phyloP scores from a whole-genome alignment of 2,797 vertebrate genomes.

The Psittacula echo region DNA sequence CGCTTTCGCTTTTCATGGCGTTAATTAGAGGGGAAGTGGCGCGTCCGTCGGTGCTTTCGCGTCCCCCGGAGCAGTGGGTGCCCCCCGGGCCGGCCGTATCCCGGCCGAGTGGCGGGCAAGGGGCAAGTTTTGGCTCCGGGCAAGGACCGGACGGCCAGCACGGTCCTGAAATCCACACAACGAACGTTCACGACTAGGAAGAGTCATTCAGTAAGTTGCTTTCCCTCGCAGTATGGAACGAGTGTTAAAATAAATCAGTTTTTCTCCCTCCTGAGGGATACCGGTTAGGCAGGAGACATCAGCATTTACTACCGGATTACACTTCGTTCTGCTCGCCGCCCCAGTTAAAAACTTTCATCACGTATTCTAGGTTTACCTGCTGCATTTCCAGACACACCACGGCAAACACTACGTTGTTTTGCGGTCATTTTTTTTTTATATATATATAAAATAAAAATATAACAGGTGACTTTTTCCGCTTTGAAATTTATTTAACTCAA shows the following conservation, averaged over 20 bases:
- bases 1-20: not conserved
- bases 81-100: not conserved
- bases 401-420: not conserved
- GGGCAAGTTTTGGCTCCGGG: not conserved
- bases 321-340: not conserved
- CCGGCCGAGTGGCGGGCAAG: not conserved
- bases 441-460: not conserved
- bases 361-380: not conserved
- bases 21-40: not conserved
- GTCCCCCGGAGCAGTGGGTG: not conserved
- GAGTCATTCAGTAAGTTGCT: not conserved
- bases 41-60: not conserved
- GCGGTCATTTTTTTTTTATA: not conserved
- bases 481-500: constrained; percentile 93
- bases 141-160: not conserved
- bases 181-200: not conserved
- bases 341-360: not conserved
- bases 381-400: constrained; percentile 25
- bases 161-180: not conserved
- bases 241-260: constrained; percentile 30
- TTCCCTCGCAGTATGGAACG: not conserved
- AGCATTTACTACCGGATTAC: not conserved
- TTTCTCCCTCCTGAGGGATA: not conserved
- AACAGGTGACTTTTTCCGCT: constrained; percentile 42
- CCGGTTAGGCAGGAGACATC: not conserved